Base-by-base conservation (phyloP, 2,888 invertebrate species). In the Mystacides longicornis region DNA sequence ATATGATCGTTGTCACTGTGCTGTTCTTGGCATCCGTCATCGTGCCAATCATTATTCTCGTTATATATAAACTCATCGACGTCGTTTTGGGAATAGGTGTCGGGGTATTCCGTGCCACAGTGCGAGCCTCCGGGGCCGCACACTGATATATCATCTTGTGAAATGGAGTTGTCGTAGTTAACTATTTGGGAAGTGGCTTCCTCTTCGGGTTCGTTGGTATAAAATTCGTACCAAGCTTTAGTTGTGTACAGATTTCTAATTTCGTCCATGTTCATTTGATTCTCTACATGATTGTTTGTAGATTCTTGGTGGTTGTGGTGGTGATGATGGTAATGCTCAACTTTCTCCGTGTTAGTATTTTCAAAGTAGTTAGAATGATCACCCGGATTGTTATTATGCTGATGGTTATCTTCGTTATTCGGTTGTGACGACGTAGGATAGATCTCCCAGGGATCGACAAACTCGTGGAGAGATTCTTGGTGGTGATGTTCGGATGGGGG, bases 371-470 rank as follows among this genome's bases (percentile, higher is more conserved):
- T n/a, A n/a, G n/a, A n/a, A n/a, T n/a, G n/a, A n/a, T n/a, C n/a
- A n/a, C n/a, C n/a, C n/a, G n/a, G n/a, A n/a, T n/a, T n/a, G n/a
- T n/a, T n/a, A n/a, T n/a, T n/a, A n/a, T n/a, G n/a, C n/a, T n/a
- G n/a, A n/a, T 43, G 21, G 23, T 23, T 42, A 51, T 20, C 20
- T 46, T 23, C 19, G 43, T 54, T 55, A 9, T 49, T 16, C 3
- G 3, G 19, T 56, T 3, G 27, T 31, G 20, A 19, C 19, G 55
- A 33, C 21, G 51, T 75, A 27, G 27, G 7, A 69, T 85, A 86
- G 65, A 81, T 76, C 64, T 86, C 81, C 90, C 90, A 90, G 54
- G 89, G 89, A 77, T 90, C 89, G 71, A 70, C 66, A 61, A 72
- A 68, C 58, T 73, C 67, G 65, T 63, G 27, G 4, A 37, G 37